These are phyloP conservation scores for Drosophila neotestacea DNA, from an alignment of 2,888 invertebrate genomes.

Conservation along the genomic window DNA sequence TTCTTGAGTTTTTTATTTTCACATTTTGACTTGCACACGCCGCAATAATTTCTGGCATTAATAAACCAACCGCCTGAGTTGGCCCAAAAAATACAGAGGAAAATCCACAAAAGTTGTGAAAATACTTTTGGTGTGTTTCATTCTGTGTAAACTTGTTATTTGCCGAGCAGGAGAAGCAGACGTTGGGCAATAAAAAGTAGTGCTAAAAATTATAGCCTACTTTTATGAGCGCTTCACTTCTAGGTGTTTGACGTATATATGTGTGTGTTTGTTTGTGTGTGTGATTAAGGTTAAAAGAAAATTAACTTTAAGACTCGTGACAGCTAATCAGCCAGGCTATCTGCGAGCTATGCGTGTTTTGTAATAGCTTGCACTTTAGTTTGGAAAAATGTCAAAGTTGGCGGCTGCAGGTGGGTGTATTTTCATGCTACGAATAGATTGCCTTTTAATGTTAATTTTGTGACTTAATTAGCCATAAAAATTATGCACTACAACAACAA, in stretches of 20 bases:
- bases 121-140: slow-evolving; percentile 21
- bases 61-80: slow-evolving; percentile 59
- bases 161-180: slow-evolving; percentile 5
- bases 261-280: slow-evolving; percentile 2
- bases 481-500: slow-evolving; percentile 19
- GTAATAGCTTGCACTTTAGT: slow-evolving; percentile 19
- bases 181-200: slow-evolving; percentile 12
- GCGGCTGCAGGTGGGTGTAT: slow-evolving; percentile 13
- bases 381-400: slow-evolving; percentile 31
- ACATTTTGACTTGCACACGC: slow-evolving; percentile 48
- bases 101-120: slow-evolving; percentile 40
- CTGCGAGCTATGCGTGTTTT: slow-evolving; percentile 18
- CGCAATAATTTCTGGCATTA: slow-evolving; percentile 55
- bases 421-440: slow-evolving; percentile 52
- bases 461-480: slow-evolving; percentile 78
- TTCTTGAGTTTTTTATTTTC: slow-evolving; percentile 33
- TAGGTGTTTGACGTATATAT: slow-evolving; percentile 6
- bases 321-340: slow-evolving; percentile 39
- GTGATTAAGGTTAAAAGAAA: slow-evolving; percentile 67
- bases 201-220: slow-evolving; percentile 40
- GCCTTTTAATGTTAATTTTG: slow-evolving; percentile 76
- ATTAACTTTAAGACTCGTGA: slow-evolving; percentile 41
- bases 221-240: slow-evolving; percentile 16
- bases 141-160: slow-evolving; percentile 32
- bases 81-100: slow-evolving; percentile 48